Evolutionary conservation across 2,797 vertebrate species (phyloP), one percentile per base, ranked within the genome.

Genomic region (Pseudomugil tenellus): DNA sequence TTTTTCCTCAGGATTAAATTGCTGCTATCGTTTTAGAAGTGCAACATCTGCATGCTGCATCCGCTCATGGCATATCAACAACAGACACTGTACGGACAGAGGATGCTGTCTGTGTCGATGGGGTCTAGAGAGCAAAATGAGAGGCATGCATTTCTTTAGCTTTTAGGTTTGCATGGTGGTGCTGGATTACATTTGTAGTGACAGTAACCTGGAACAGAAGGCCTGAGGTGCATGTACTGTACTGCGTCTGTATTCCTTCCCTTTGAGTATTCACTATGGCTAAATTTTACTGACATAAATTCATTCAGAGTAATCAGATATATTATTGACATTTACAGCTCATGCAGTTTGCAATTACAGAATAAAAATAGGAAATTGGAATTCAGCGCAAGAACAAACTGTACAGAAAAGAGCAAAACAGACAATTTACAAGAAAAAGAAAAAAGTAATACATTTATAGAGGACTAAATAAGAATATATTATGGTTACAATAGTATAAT

Each of bases 41-140:
- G 84, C 86, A 90, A 80, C 89, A 89, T 90, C 84, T 91, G 88
- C 83, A 85, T 74, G 76, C 70, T 91, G 64, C 77, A 80, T 86
- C 77, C 76, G 59, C 84, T 88, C 84, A 88, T 78, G 77, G 79
- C 82, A 85, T 78, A 81, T 91, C 88, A 77, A 79, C 73, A 76
- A 74, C 80, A 82, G 81, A 67, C 77, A 72, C 80, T 72, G 84
- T 81, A 83, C 84, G 87, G 63, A 62, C 51, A 12, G 34, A 86
- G 72, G 86, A 87, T 74, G 84, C 87, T 91, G 91, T 90, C 89
- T 86, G 49, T 84, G 83, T 91, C 86, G 77, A 71, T 74, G 79
- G 82, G 72, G 74, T 82, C 81, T 58, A 34, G 73, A 78, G 66
- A 83, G 64, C 10, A 19, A 21, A 84, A 90, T 57, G 84, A 84